Conservation (phyloP, 1,140 invertebrate genomes). For the Ceratoteleas bidentatus region DNA sequence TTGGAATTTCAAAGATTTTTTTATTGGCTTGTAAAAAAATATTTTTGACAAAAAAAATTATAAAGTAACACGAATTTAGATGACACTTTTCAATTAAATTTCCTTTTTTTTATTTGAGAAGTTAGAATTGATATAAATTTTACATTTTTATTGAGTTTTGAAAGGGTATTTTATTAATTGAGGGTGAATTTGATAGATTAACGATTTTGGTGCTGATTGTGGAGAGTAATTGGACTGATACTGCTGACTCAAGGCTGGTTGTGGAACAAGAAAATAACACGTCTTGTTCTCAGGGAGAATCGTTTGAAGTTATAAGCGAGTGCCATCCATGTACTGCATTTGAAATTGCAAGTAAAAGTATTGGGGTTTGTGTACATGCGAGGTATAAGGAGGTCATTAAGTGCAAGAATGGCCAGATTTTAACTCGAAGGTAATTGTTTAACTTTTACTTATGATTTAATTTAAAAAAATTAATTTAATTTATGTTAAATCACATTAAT, state of each 20-base stretch:
- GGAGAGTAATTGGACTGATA: constrained; percentile 87
- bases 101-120: constrained; percentile 4
- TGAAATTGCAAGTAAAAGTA: constrained; percentile 87
- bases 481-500: too few species aligned
- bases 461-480: neutral
- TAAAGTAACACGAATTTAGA: neutral
- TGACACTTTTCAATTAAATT: constrained; percentile 22
- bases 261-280: constrained; percentile 88
- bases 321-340: constrained; percentile 91
- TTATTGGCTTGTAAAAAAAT: too few species aligned
- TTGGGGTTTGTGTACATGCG: constrained; percentile 86
- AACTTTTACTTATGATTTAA: neutral
- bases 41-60: neutral
- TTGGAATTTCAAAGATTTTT: too few species aligned
- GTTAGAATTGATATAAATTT: neutral
- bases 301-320: constrained; percentile 86
- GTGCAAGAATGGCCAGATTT: constrained; percentile 86
- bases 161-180: too few species aligned
- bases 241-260: constrained; percentile 80
- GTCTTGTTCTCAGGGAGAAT: constrained; percentile 87
- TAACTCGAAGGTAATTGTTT: constrained; percentile 84
- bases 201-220: constrained; percentile 89
- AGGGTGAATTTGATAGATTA: constrained; percentile 81
- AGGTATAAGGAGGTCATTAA: constrained; percentile 87
- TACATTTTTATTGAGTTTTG: too few species aligned